Evolutionary conservation across 2,113 vertebrate species (phyloP).

Genomic region (Maccullochella peelii): DNA sequence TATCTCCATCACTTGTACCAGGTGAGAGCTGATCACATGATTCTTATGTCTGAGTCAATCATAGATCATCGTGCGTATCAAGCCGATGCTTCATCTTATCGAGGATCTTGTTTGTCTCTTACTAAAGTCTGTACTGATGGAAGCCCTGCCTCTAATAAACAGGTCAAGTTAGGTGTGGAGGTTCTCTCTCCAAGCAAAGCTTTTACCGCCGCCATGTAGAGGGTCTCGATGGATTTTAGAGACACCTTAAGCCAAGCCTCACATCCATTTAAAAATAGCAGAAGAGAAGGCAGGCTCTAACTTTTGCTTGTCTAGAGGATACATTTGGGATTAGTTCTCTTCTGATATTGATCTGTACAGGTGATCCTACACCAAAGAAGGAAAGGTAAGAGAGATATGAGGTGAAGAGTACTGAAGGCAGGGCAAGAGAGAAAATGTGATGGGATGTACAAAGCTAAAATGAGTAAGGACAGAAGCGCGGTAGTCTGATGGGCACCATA

Average conservation of each 20-base stretch:
- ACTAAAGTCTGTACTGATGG: not conserved
- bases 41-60: not conserved
- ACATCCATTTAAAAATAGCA: not conserved
- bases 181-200: not conserved
- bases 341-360: not conserved
- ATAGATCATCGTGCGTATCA: no score
- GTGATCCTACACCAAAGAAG: not conserved
- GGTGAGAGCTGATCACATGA: not conserved
- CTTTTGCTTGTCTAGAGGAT: not conserved
- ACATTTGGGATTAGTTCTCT: not conserved
- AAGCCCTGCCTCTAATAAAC: not conserved
- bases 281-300: not conserved
- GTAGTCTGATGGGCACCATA: not conserved
- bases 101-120: not conserved
- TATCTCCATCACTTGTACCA: not conserved
- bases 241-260: not conserved
- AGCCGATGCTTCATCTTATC: not conserved
- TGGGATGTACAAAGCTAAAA: not conserved
- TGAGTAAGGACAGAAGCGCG: conserved; percentile 8
- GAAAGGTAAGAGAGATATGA: not conserved
- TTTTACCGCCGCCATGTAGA: not conserved
- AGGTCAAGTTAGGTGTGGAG: not conserved
- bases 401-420: not conserved
- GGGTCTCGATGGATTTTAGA: conserved; percentile 6
- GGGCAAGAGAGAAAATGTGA: not conserved